Conservation (phyloP, 2,888 invertebrate genomes). For the Busseola fusca region DNA sequence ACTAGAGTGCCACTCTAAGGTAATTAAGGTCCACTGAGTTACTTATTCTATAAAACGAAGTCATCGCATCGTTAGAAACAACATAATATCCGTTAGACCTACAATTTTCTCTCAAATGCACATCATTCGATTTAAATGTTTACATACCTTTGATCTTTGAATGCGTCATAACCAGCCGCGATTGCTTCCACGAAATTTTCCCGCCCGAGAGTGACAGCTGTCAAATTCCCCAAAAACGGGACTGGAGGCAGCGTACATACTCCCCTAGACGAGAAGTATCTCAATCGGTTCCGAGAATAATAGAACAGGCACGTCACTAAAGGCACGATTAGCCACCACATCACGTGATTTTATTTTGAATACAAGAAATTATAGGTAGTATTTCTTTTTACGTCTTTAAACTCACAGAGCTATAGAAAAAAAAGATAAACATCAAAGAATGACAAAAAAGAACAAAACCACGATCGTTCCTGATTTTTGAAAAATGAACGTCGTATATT, state of each 20-base stretch:
- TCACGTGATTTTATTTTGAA: slow-evolving; percentile 41
- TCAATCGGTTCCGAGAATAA: slow-evolving; percentile 71
- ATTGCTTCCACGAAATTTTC: slow-evolving; percentile 79
- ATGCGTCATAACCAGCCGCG: slow-evolving; percentile 74
- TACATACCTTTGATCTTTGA: slow-evolving; percentile 74
- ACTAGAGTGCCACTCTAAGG: background rate
- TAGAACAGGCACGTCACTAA: slow-evolving; percentile 69
- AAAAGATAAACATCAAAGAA: background rate
- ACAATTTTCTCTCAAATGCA: slow-evolving; percentile 7
- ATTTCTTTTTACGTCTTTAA: background rate
- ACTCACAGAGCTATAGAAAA: background rate
- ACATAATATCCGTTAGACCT: slow-evolving; percentile 19
- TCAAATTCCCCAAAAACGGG: slow-evolving; percentile 78
- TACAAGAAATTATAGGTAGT: background rate
- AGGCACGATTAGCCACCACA: slow-evolving; percentile 70
- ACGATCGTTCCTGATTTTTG: background rate
- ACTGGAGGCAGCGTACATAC: slow-evolving; percentile 72
- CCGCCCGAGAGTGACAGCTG: slow-evolving; percentile 74
- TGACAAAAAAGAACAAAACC: background rate
- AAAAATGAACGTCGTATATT: background rate
- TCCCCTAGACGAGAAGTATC: slow-evolving; percentile 73
- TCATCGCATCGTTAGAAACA: background rate
- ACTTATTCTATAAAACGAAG: background rate
- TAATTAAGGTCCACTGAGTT: background rate
- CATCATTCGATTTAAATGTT: slow-evolving; percentile 19